Evolutionary conservation across 2,113 vertebrate species (phyloP).

Genomic region (Perca flavescens): DNA sequence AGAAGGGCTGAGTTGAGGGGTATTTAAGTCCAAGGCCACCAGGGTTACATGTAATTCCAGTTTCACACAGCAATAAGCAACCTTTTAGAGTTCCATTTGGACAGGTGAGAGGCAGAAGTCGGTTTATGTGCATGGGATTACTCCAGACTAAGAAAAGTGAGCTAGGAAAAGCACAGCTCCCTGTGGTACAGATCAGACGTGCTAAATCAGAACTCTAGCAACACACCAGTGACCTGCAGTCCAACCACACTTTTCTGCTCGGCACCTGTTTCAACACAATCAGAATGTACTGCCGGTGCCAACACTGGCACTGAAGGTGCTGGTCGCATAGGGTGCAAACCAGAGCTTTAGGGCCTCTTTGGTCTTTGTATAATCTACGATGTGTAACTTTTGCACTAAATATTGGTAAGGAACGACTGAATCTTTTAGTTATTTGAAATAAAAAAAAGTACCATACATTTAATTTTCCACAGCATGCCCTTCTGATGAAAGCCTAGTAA

Average conservation of each 20-base stretch:
- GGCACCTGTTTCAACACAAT: constrained; percentile 37
- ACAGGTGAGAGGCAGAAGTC: constrained; percentile 34
- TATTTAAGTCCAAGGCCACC: background rate
- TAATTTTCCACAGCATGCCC: background rate
- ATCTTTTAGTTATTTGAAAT: background rate
- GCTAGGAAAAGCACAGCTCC: constrained; percentile 39
- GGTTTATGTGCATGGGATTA: constrained; percentile 64
- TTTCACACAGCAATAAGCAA: background rate
- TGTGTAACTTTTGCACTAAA: background rate
- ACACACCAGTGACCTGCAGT: constrained; percentile 25
- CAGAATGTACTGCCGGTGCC: background rate
- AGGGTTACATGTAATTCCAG: background rate
- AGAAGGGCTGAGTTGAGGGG: background rate
- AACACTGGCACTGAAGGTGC: background rate
- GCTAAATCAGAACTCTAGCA: constrained; percentile 31
- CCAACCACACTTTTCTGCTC: background rate
- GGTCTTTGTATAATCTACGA: background rate
- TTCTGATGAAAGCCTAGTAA: background rate
- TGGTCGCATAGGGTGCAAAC: background rate
- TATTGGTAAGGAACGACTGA: no score
- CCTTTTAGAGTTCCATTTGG: background rate
- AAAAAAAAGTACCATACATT: background rate
- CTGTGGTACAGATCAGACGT: constrained; percentile 34
- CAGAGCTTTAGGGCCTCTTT: background rate
- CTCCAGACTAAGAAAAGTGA: constrained; percentile 58